These are phyloP conservation scores for Pelodytes ibericus DNA, from an alignment of 2,797 vertebrate genomes.

Conservation along the genomic window DNA sequence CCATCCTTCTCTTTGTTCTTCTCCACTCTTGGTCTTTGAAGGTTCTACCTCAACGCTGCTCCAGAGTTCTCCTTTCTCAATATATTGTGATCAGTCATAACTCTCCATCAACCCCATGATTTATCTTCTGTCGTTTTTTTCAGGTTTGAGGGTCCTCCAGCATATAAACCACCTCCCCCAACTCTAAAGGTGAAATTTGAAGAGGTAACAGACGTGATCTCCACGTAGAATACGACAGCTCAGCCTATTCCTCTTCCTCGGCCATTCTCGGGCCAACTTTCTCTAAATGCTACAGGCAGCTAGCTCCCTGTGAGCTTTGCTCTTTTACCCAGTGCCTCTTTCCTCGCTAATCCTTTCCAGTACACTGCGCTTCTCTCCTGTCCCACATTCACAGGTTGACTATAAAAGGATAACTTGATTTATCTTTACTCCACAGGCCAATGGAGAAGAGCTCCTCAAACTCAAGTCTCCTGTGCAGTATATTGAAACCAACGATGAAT, in stretches of 20 bases:
- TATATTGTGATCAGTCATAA: neutral
- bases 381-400: no score
- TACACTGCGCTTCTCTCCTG: no score
- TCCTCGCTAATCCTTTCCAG: no score
- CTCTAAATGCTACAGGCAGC: no score
- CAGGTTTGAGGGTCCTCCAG: conserved; percentile 67
- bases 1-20: no score
- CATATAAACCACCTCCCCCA: conserved; percentile 67
- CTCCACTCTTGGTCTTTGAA: no score
- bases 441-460: conserved; percentile 12
- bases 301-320: no score
- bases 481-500: conserved; percentile 14
- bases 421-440: neutral
- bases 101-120: neutral
- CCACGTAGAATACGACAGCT: no score
- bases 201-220: conserved; percentile 20
- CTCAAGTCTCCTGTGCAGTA: neutral
- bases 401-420: neutral
- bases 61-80: neutral
- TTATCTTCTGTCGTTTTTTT: neutral
- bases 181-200: conserved; percentile 58
- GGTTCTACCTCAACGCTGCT: no score
- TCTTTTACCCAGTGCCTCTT: no score
- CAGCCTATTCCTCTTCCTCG: no score
- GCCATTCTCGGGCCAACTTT: no score